Percentiles rank a stretch among this genome's conserved stretches.
phyloP scores from a whole-genome alignment of 2,888 invertebrate genomes.

The Autographa pulchrina region DNA sequence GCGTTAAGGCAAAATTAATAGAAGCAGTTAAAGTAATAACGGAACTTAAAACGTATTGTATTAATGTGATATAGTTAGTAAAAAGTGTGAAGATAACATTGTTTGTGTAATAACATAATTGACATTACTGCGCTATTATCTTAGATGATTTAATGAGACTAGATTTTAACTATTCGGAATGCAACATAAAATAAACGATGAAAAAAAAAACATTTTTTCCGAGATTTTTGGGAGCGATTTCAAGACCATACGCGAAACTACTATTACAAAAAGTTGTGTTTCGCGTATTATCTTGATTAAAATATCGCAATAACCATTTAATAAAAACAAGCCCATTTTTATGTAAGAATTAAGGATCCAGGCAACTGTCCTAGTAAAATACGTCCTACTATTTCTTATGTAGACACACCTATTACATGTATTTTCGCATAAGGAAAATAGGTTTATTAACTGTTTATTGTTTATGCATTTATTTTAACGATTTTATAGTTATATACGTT shows the following conservation, averaged over 20 bases:
- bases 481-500: not conserved
- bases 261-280: too few relatives aligned
- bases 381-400: too few relatives aligned
- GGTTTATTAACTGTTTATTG: not conserved
- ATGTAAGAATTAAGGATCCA: too few relatives aligned
- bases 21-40: not conserved
- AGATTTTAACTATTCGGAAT: too few relatives aligned
- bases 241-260: too few relatives aligned
- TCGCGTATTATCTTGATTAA: too few relatives aligned
- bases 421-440: not conserved
- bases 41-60: not conserved
- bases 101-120: not conserved
- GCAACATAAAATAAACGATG: too few relatives aligned
- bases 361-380: too few relatives aligned
- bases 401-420: not conserved
- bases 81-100: constrained; percentile 8
- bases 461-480: constrained; percentile 4
- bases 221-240: too few relatives aligned
- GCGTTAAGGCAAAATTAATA: not conserved
- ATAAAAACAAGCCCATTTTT: too few relatives aligned
- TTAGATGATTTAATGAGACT: not conserved
- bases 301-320: too few relatives aligned
- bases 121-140: not conserved
- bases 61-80: not conserved
- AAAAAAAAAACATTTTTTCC: too few relatives aligned